Conservation (phyloP, 1,140 invertebrate genomes). For the Cardiocondyla obscurior region DNA sequence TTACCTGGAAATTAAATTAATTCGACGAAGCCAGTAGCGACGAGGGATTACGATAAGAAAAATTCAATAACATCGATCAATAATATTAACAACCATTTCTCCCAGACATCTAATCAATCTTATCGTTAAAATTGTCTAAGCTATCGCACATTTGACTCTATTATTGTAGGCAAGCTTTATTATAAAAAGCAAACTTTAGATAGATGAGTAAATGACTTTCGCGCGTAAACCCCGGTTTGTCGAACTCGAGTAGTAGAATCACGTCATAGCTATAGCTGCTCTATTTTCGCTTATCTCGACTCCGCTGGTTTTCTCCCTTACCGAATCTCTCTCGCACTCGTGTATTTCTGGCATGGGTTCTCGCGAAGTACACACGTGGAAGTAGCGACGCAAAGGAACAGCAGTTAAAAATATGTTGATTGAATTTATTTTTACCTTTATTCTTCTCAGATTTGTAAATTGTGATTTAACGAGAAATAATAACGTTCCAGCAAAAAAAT, state of each 20-base stretch:
- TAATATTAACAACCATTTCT: background rate
- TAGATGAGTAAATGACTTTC: constrained; percentile 53
- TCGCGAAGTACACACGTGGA: constrained; percentile 11
- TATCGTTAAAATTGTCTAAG: background rate
- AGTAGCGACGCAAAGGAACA: constrained; percentile 3
- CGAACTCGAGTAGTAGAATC: constrained; percentile 56
- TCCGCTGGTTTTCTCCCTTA: background rate
- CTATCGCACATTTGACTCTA: background rate
- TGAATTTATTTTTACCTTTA: constrained; percentile 2
- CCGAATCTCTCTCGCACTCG: background rate
- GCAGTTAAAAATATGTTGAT: background rate
- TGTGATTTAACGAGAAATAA: background rate
- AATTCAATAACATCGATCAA: background rate
- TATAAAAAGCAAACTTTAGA: background rate
- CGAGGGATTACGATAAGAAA: background rate
- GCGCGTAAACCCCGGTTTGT: constrained; percentile 57
- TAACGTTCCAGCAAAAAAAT: background rate
- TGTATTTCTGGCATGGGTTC: constrained; percentile 58
- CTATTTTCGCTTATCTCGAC: constrained; percentile 73
- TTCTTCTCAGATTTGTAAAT: background rate
- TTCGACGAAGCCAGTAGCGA: background rate
- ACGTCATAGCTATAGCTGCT: constrained; percentile 68
- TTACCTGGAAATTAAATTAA: background rate
- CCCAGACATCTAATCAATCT: background rate
- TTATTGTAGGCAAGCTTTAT: background rate